Conservation (phyloP, 2,797 vertebrate genomes). For the Callimico goeldii region DNA sequence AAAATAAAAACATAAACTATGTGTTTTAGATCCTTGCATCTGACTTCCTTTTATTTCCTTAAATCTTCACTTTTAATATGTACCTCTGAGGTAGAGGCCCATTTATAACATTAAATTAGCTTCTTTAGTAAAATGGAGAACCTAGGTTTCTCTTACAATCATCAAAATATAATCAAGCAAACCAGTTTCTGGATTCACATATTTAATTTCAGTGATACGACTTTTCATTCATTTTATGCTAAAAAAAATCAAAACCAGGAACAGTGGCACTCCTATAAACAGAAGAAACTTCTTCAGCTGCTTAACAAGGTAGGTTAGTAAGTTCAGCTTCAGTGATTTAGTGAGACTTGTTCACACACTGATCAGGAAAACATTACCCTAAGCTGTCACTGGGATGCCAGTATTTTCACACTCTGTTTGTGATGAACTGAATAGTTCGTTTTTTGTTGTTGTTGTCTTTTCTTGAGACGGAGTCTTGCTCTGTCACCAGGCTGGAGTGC, state of each 20-base stretch:
- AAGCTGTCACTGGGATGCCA: background rate
- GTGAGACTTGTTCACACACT: background rate
- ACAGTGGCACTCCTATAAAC: rapidly evolving
- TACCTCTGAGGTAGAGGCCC: background rate
- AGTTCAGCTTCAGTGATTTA: background rate
- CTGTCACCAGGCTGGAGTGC: no score
- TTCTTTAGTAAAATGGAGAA: background rate
- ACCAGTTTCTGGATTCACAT: background rate
- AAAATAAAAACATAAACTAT: background rate
- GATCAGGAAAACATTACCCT: background rate
- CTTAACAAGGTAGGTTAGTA: background rate
- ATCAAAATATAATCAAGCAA: background rate
- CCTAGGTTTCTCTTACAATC: background rate
- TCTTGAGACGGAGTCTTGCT: no score
- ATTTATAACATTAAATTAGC: background rate
- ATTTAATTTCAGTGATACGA: background rate
- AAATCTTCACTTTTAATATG: background rate
- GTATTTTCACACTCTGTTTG: background rate
- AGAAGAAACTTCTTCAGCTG: no score
- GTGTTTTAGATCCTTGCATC: background rate
- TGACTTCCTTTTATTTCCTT: background rate
- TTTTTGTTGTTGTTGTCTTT: no score
- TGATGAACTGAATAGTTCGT: no score
- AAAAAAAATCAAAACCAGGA: background rate
- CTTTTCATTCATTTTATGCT: background rate